These are phyloP conservation scores for Heterotilapia buettikoferi DNA, from an alignment of 2,113 vertebrate genomes.

Conservation along the genomic window DNA sequence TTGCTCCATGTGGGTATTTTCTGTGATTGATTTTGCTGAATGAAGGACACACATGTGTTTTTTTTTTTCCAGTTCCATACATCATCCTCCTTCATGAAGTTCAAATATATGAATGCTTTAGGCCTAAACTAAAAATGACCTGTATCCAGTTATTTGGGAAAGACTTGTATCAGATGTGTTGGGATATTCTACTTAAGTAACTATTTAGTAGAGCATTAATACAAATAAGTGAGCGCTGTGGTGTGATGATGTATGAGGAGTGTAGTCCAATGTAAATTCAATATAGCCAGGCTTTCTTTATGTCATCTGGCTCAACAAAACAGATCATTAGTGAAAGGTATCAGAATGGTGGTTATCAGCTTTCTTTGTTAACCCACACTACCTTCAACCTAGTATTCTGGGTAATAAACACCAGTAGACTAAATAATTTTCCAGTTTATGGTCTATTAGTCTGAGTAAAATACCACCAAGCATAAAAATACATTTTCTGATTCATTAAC, in stretches of 20 bases:
- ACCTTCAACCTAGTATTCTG: not conserved
- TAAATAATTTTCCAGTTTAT: not conserved
- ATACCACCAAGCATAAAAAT: not conserved
- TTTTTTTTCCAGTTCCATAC: not conserved
- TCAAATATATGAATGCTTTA: not conserved
- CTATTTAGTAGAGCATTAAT: not conserved
- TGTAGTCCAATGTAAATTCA: not conserved
- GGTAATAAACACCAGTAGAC: not conserved
- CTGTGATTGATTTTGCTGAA: not conserved
- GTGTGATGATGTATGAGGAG: not conserved
- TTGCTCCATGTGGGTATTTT: not conserved
- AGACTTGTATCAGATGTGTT: not conserved
- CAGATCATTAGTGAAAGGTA: not conserved
- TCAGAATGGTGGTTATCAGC: not conserved
- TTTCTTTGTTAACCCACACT: not conserved
- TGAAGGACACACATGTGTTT: not conserved
- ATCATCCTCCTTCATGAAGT: not conserved
- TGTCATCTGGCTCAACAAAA: not conserved
- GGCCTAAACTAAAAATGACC: not conserved
- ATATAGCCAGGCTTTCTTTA: not conserved
- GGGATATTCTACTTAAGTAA: not conserved
- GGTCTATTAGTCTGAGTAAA: not conserved
- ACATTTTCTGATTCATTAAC: not conserved
- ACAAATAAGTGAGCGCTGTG: not conserved
- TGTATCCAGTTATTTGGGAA: not conserved